Evolutionary conservation across 2,113 vertebrate species (phyloP).

Genomic region (Zeus faber): DNA sequence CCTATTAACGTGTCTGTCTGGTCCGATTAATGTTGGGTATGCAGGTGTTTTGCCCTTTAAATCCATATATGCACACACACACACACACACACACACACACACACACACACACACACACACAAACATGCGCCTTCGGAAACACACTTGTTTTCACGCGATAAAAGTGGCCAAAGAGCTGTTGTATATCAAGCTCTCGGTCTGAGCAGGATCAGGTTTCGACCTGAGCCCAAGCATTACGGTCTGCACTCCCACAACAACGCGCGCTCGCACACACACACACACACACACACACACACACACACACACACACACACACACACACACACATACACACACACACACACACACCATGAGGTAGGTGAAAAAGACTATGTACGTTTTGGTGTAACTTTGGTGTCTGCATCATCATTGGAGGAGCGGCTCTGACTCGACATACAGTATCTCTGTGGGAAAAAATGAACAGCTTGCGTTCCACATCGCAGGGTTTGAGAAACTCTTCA

Average conservation of each 20-base stretch:
- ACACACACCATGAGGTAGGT: too few relatives aligned
- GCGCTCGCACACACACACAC: constrained; percentile 6
- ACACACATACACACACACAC: constrained; percentile 12
- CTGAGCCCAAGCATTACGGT: constrained; percentile 26
- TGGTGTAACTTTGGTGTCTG: too few relatives aligned
- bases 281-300: not conserved
- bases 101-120: constrained; percentile 15
- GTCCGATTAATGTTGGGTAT: too few relatives aligned
- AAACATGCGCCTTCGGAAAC: constrained; percentile 10
- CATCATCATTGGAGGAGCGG: too few relatives aligned
- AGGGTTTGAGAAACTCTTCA: too few relatives aligned
- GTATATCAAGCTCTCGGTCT: constrained; percentile 33
- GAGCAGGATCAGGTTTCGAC: constrained; percentile 14
- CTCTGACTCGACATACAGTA: too few relatives aligned
- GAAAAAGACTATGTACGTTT: too few relatives aligned
- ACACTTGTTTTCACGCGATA: constrained; percentile 18
- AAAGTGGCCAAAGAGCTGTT: constrained; percentile 26
- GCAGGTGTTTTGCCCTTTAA: too few relatives aligned
- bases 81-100: constrained; percentile 12
- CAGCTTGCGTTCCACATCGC: too few relatives aligned
- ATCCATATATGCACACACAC: constrained; percentile 7
- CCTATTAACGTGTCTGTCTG: too few relatives aligned
- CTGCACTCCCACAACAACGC: constrained; percentile 5
- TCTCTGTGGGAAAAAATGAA: too few relatives aligned
- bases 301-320: constrained; percentile 13